phyloP scores from a whole-genome alignment of 2,888 invertebrate species.

The Ichneumoninae sp. region DNA sequence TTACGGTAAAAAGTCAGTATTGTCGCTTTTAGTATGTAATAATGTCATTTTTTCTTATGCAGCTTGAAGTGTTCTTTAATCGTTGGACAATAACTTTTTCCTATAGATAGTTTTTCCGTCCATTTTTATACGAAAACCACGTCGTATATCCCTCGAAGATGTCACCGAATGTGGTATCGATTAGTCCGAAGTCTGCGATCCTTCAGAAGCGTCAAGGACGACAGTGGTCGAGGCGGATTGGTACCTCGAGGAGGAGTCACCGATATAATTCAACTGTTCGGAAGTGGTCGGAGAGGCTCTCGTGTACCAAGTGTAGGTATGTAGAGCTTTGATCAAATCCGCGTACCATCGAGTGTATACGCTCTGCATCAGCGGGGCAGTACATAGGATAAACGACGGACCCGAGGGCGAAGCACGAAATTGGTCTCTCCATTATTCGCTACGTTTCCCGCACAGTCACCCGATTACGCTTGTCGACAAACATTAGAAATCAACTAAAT shows the following conservation, averaged over 20 bases:
- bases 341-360: slow-evolving; percentile 29
- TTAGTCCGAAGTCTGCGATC: slow-evolving; percentile 51
- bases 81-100: too few relatives aligned
- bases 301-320: slow-evolving; percentile 29
- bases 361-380: slow-evolving; percentile 29
- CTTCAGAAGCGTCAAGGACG: slow-evolving; percentile 40
- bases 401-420: slow-evolving; percentile 36
- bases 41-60: too few relatives aligned
- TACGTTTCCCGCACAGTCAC: slow-evolving; percentile 48
- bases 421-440: slow-evolving; percentile 58
- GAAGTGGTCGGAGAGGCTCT: slow-evolving; percentile 57
- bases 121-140: too few relatives aligned
- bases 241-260: slow-evolving; percentile 31
- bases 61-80: too few relatives aligned
- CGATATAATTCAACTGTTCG: slow-evolving; percentile 48
- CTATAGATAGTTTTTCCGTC: too few relatives aligned
- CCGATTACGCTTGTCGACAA: slow-evolving; percentile 31
- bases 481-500: slow-evolving; percentile 45
- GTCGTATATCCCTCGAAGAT: slow-evolving; percentile 36
- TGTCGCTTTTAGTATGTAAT: too few relatives aligned
- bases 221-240: slow-evolving; percentile 45
- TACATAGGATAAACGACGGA: slow-evolving; percentile 17
- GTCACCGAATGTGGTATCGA: slow-evolving; percentile 41
- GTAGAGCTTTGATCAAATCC: slow-evolving; percentile 60
- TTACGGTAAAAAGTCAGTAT: too few relatives aligned